Conservation (phyloP, 2,797 vertebrate species). For the Cirrhinus molitorella region DNA sequence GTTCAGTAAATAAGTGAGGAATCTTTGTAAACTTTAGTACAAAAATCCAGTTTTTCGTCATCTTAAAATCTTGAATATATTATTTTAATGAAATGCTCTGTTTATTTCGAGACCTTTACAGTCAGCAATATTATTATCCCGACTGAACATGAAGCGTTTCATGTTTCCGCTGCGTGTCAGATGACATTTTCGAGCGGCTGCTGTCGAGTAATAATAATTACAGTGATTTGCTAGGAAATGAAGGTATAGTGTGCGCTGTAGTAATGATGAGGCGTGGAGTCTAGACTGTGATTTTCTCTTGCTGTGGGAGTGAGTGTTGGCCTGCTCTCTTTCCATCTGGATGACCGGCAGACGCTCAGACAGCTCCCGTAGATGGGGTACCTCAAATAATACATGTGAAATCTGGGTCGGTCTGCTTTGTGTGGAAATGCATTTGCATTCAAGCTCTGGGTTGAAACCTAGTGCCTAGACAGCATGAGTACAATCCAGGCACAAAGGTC, state of each 20-base stretch:
- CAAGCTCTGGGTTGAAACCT: not conserved
- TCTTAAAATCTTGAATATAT: no score
- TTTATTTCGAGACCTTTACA: not conserved
- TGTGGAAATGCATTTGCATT: not conserved
- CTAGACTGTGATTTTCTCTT: not conserved
- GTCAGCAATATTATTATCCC: not conserved
- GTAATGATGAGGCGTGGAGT: constrained; percentile 6
- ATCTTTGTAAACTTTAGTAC: not conserved
- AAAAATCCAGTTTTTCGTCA: no score
- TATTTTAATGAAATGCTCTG: no score
- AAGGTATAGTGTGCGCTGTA: not conserved
- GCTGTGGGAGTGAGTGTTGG: constrained; percentile 3
- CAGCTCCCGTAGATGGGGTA: not conserved
- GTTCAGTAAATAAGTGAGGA: not conserved
- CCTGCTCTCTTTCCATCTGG: not conserved
- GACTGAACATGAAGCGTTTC: not conserved
- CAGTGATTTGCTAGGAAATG: not conserved
- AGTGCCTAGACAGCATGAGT: not conserved
- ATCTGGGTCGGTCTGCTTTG: not conserved
- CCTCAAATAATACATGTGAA: not conserved
- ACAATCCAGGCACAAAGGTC: not conserved
- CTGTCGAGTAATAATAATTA: constrained; percentile 26
- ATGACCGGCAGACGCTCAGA: not conserved
- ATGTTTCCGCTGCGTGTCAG: not conserved
- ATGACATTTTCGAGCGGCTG: not conserved